Evolutionary conservation across 2,888 invertebrate genomes (phyloP), one percentile per base, ranked within the genome.

Genomic region (Plutella xylostella): DNA sequence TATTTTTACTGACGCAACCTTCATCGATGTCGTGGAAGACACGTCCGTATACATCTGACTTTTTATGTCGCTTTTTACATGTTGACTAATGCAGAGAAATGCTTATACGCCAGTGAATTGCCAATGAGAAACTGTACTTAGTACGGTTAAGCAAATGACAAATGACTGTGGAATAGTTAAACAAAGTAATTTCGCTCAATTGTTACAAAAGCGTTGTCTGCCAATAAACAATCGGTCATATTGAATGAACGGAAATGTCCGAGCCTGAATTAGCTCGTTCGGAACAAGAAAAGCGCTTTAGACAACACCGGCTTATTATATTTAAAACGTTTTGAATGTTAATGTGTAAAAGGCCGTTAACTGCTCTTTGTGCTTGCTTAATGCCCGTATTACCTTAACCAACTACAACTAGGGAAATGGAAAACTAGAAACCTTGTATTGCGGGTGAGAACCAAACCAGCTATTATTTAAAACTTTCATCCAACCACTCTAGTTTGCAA

Each of bases 241-340:
- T 71, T 82, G 79, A 83, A 83, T 83, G 80, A 79, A 64, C 80
- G 82, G 82, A 83, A 80, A 78, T 77, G 82, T 82, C 76, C 64
- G 75, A 71, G 71, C 71, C 66, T 67, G 79, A 83, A 80, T 82
- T 82, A 77, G 71, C 71, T 70, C 60, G 66, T 41, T 34, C 37
- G 66, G 72, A 74, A 82, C 83, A 80, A 77, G 77, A 70, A 77
- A 83, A 82, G 79, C 76, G 78, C 69, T 77, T 83, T 82, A 72
- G 71, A 71, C 70, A 68, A 57, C 58, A 53, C 55, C 58, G 62
- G 65, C 76, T 77, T 80, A 82, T 80, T 78, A 79, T 77, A 74
- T 76, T 67, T 60, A 69, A 28, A 73, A 69, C 63, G 68, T 64
- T 73, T 71, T 58, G 63, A 66, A 69, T 67, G 67, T 61, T 12